phyloP scores from a whole-genome alignment of 2,113 vertebrate genomes.

The Circaetus cinerascens region DNA sequence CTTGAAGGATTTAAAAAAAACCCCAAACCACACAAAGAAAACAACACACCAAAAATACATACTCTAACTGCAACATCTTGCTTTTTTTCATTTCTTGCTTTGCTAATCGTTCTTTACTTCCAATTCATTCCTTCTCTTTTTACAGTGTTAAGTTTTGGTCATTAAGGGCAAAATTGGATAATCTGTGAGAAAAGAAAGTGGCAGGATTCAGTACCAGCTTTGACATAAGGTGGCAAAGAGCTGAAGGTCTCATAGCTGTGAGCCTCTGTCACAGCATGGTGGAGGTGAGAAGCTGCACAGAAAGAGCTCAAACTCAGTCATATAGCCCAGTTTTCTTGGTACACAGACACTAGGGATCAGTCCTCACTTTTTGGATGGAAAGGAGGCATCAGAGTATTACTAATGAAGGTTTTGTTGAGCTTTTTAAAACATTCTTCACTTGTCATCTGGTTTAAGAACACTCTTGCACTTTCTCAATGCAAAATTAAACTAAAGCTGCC shows the following conservation, averaged over 20 bases:
- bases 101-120: not conserved
- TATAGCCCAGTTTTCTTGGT: not conserved
- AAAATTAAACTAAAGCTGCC: not conserved
- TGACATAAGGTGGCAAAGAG: not conserved
- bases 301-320: not conserved
- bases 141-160: not conserved
- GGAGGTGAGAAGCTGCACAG: not conserved
- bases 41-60: rapidly evolving
- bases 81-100: not conserved
- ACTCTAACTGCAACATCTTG: not conserved
- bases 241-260: not conserved
- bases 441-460: not conserved
- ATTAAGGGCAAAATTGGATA: not conserved
- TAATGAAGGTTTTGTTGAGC: not conserved
- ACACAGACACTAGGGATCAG: rapidly evolving
- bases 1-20: not conserved
- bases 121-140: not conserved
- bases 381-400: not conserved
- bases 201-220: not conserved
- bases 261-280: not conserved
- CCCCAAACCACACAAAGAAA: not conserved
- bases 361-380: not conserved
- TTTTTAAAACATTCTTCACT: rapidly evolving
- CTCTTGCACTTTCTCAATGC: not conserved
- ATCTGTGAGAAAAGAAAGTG: not conserved